Conservation (phyloP, 2,888 invertebrate genomes). For the Ethmia dodecea region DNA sequence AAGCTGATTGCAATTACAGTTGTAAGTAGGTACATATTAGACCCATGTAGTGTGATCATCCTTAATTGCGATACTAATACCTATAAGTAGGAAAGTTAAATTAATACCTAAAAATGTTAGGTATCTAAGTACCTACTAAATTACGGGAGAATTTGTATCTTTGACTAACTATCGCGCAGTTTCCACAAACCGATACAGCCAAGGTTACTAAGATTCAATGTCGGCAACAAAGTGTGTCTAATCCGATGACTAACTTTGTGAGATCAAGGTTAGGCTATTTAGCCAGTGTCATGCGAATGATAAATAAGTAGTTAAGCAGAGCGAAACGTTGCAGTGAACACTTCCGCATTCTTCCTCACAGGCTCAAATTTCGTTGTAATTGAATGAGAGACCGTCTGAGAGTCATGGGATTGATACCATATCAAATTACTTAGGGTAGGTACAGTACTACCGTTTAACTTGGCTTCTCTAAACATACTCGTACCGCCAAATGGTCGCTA, state of each 20-base stretch:
- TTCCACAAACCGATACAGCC: not conserved
- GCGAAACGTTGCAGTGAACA: constrained; percentile 32
- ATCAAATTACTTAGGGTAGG: too few relatives aligned
- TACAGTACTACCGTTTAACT: too few relatives aligned
- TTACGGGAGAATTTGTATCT: not conserved
- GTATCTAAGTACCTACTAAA: not conserved
- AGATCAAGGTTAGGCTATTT: constrained; percentile 34
- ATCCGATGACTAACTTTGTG: constrained; percentile 11
- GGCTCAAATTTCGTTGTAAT: constrained; percentile 53
- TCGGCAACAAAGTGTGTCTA: constrained; percentile 2
- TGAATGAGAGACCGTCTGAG: constrained; percentile 29
- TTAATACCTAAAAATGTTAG: too few relatives aligned
- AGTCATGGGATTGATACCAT: constrained; percentile 1
- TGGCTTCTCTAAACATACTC: too few relatives aligned
- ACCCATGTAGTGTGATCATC: too few relatives aligned
- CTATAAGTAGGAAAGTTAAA: not conserved
- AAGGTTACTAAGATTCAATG: not conserved
- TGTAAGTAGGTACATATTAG: too few relatives aligned
- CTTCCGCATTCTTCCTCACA: constrained; percentile 46
- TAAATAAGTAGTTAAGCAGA: constrained; percentile 33
- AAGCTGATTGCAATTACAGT: too few relatives aligned
- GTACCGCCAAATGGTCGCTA: too few relatives aligned
- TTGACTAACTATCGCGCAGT: not conserved
- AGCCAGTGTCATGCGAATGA: constrained; percentile 16
- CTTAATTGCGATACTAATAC: not conserved